Percentiles rank a stretch among this genome's conserved stretches.
These are phyloP conservation scores for Scolopax mira DNA, from an alignment of 2,113 vertebrate species.

Conservation along the genomic window DNA sequence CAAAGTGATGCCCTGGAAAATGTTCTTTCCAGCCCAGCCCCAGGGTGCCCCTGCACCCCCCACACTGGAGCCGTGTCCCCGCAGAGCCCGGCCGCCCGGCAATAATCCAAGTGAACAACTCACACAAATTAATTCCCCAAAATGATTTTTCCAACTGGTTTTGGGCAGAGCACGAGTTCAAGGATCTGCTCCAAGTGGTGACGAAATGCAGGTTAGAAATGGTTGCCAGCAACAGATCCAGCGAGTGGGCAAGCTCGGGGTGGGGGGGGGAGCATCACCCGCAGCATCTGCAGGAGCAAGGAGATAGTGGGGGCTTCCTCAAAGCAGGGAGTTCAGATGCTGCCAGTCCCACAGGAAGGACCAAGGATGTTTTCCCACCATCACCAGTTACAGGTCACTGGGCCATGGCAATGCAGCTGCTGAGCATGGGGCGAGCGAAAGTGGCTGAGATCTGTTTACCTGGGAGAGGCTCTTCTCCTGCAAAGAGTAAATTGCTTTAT, in stretches of 20 bases:
- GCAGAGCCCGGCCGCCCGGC: not conserved
- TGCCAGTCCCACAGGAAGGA: not conserved
- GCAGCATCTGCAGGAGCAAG: not conserved
- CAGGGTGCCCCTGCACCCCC: accelerated
- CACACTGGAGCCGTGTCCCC: not conserved
- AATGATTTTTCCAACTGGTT: not conserved
- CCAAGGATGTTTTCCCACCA: not conserved
- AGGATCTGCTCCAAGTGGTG: not conserved
- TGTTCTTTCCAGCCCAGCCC: accelerated
- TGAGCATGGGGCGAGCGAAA: accelerated
- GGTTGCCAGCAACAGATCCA: not conserved
- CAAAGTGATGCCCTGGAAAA: not conserved
- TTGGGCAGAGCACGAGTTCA: accelerated
- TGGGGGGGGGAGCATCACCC: not conserved
- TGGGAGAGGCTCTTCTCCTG: not conserved
- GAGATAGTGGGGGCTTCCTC: not conserved
- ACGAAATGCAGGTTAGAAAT: not conserved
- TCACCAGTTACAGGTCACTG: not conserved
- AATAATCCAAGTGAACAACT: not conserved
- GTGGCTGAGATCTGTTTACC: accelerated
- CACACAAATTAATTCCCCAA: not conserved
- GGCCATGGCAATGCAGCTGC: accelerated
- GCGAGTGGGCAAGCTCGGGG: accelerated
- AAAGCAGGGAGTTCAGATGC: not conserved
- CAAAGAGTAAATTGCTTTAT: not conserved